phyloP scores from a whole-genome alignment of 2,888 invertebrate species.

The Eremobia ochroleuca region DNA sequence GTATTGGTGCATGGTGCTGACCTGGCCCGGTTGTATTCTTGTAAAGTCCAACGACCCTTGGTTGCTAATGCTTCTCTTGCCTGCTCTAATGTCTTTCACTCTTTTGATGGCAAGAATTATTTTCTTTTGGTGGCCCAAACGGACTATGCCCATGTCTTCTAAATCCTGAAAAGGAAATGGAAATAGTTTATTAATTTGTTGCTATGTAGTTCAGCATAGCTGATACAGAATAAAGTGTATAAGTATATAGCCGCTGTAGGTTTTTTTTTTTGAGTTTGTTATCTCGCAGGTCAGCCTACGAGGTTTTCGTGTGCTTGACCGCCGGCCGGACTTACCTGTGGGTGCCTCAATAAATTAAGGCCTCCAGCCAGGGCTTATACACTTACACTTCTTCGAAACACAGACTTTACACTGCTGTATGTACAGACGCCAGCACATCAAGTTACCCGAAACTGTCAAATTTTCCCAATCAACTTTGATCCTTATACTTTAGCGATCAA shows the following conservation, averaged over 20 bases:
- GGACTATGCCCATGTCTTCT: conserved; percentile 98
- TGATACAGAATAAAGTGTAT: not conserved
- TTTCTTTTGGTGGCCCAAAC: conserved; percentile 99
- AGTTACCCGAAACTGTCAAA: too few species aligned
- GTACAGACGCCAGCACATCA: too few species aligned
- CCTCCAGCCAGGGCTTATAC: too few species aligned
- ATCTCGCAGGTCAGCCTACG: too few species aligned
- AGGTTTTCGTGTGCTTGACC: too few species aligned
- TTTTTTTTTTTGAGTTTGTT: not conserved
- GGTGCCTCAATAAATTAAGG: too few species aligned
- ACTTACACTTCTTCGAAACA: not conserved
- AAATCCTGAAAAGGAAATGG: conserved; percentile 92
- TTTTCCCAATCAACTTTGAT: too few species aligned
- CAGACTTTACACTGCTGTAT: not conserved
- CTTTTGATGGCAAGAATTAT: conserved; percentile 98
- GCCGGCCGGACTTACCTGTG: too few species aligned
- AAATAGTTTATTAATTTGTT: conserved; percentile 19
- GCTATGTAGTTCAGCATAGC: not conserved
- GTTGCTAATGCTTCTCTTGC: conserved; percentile 93
- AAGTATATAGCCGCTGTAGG: not conserved
- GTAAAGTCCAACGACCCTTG: conserved; percentile 88
- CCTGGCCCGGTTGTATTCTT: conserved; percentile 88
- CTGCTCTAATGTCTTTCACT: conserved; percentile 97
- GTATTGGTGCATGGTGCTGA: conserved; percentile 78
- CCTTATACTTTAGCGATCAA: too few species aligned